Evolutionary conservation across 2,113 vertebrate genomes (phyloP).

Genomic region (Phrynosoma blainvillii): DNA sequence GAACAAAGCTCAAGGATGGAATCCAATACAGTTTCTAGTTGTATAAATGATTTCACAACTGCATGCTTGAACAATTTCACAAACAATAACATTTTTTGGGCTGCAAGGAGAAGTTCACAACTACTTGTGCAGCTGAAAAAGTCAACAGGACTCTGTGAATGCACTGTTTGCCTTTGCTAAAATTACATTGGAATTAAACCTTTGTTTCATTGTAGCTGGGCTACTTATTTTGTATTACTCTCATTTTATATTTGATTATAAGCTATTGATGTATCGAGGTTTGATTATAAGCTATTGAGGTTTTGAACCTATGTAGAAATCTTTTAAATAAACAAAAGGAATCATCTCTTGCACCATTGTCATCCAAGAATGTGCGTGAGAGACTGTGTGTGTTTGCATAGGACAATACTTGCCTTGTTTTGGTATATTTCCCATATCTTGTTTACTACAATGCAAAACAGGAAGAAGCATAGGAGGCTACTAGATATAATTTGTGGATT

Average conservation of each 20-base stretch:
- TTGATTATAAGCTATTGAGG: not conserved
- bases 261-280: not conserved
- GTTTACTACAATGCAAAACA: not conserved
- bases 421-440: not conserved
- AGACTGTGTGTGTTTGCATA: not conserved
- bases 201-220: not conserved
- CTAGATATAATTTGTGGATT: not conserved
- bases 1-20: no score
- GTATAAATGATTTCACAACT: no score
- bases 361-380: not conserved
- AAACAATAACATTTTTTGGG: no score
- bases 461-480: not conserved
- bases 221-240: not conserved
- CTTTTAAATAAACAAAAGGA: not conserved
- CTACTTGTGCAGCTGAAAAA: not conserved
- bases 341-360: not conserved
- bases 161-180: not conserved
- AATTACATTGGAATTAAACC: not conserved
- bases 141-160: not conserved
- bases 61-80: no score
- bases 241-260: not conserved
- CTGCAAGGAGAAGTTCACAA: no score
- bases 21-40: no score
- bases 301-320: not conserved
- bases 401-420: not conserved